Evolutionary conservation across 2,113 vertebrate species (phyloP), one percentile per base, ranked within the genome.

Genomic region (Ursus arctos): DNA sequence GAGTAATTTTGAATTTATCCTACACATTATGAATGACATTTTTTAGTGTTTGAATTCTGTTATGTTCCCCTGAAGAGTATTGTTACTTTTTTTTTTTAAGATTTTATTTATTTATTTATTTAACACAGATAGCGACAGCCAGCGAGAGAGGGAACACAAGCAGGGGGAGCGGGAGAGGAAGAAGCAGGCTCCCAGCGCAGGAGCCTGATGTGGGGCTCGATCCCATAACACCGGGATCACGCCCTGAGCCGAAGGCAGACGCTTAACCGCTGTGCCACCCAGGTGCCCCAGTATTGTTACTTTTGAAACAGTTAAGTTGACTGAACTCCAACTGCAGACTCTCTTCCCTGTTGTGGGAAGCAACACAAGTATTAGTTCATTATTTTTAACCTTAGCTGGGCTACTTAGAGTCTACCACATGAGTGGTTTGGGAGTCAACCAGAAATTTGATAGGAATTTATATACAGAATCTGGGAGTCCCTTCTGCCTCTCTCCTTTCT

Each of bases 241-340:
- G 36, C 36, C 36, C 36, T 36, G 36, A 36, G 36, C 36, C 36
- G 36, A 36, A 36, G 36, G 36, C 36, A 36, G 36, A 36, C 36
- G 36, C 36, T 36, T 36, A 36, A 36, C 36, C 36, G 36, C 36
- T 36, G 36, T 36, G 36, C 36, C 36, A 36, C 36, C 36, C 36
- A 36, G 36, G 36, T 36, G 36, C 36, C 36, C 36, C 36, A 76
- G 14, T 80, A 74, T 91, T 80, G 59, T 59, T 77, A 43, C 67
- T 92, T 96, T 92, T 49, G 31, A 71, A 89, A 67, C 40, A 63
- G 36, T 93, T 85, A 63, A 88, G 31, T 84, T 92, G 89, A 47
- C 26, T 92, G 83, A 97, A 74, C 33, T 88, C 61, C 59, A 22
- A 53, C 16, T 43, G 76, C 33, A 91, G 51, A 59, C n/a, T 92